phyloP scores from a whole-genome alignment of 2,797 vertebrate genomes.

The Trematocara caparti region DNA sequence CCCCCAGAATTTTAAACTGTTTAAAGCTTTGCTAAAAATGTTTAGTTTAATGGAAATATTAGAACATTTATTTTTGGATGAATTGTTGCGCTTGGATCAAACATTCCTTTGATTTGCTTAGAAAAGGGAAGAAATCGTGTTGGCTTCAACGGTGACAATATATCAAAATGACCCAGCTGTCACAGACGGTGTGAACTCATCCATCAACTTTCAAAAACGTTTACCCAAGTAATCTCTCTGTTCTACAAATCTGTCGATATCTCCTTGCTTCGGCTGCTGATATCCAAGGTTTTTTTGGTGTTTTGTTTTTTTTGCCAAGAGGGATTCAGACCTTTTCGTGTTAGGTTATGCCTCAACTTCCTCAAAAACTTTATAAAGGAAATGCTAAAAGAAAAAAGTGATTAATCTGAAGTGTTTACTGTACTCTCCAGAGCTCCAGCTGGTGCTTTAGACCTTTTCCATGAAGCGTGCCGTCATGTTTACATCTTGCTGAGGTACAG shows the following conservation, averaged over 20 bases:
- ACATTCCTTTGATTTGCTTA: background rate
- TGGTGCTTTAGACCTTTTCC: background rate
- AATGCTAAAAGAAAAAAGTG: background rate
- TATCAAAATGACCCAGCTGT: background rate
- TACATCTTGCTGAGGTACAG: background rate
- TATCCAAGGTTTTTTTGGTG: fast-evolving
- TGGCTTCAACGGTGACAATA: background rate
- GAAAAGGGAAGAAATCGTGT: background rate
- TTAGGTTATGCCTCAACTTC: background rate
- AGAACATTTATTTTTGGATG: background rate
- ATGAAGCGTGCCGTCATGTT: background rate
- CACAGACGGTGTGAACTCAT: background rate
- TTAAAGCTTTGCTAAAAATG: background rate
- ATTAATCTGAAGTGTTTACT: background rate
- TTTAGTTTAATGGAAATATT: background rate
- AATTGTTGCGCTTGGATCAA: background rate
- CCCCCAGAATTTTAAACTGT: background rate
- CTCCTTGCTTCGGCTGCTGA: background rate
- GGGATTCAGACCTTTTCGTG: background rate
- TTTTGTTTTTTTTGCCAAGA: background rate
- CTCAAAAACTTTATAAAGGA: background rate
- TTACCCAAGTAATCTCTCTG: background rate
- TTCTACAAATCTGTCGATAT: background rate
- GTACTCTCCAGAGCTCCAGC: background rate
- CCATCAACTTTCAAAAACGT: background rate